Evolutionary conservation across 2,888 invertebrate species (phyloP), one percentile per base, ranked within the genome.

Genomic region (Pterobdella sp.): DNA sequence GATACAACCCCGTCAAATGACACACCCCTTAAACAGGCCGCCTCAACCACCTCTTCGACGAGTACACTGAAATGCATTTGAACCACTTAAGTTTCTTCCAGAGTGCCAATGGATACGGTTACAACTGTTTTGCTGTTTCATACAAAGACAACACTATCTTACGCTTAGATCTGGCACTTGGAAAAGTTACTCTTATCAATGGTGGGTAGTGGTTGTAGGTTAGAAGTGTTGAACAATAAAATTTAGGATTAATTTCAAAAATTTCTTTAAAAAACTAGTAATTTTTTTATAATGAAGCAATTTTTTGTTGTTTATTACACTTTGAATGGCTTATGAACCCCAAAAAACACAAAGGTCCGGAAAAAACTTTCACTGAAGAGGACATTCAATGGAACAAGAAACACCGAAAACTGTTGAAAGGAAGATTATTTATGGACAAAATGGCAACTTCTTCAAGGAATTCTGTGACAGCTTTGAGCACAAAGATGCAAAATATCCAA

Each of bases 111-210:
- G 88, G 88, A 32, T 89, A 89, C 80, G 89, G 89, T 74, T 90
- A 90, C 80, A 90, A 90, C 81, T 85, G 90, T 63, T 90, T 89
- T 79, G 88, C 90, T 72, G 75, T 74, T 74, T 88, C 90, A 14
- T 87, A 87, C 78, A 89, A 89, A 80, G 89, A 89, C 79, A 89
- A 89, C 79, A 89, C 89, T 77, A 88, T 90, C 76, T 86, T 90
- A 64, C 89, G 88, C 80, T 84, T 90, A 66, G 89, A 89, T 81
- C 85, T 90, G 75, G 85, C 88, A 42, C 81, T 79, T 60, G 82
- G 81, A 86, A 89, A 90, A 86, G 89, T 90, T 63, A 90, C 90
- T 82, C 89, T 89, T 85, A 89, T 90, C 78, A 89, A 89, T 56
- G 90, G 90, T 76, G n/a, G 0, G 31, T 35, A 0, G n/a, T n/a